A percentile compares a stretch with the other conserved stretches of the same genome.
phyloP scores from a whole-genome alignment of 2,888 invertebrate species.

The Hedya salicella region DNA sequence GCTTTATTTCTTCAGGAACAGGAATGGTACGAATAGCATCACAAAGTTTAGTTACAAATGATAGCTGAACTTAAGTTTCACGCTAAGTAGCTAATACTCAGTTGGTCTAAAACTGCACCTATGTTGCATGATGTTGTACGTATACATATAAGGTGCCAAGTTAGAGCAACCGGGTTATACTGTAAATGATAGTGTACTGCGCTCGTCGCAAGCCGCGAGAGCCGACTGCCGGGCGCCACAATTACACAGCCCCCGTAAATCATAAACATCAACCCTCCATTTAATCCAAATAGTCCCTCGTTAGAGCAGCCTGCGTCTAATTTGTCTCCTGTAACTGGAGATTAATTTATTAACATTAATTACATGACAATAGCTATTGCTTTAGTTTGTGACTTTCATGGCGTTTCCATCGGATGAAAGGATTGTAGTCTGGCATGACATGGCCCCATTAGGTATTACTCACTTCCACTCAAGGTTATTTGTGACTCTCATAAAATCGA shows the following conservation, averaged over 20 bases:
- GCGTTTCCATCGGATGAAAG: conserved; percentile 20
- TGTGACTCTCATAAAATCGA: not conserved
- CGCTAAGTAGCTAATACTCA: no score
- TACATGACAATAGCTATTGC: conserved; percentile 74
- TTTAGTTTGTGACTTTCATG: conserved; percentile 50
- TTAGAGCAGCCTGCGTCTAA: conserved; percentile 84
- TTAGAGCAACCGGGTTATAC: not conserved
- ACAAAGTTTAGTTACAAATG: no score
- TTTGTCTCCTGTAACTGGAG: conserved; percentile 83
- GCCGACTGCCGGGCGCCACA: conserved; percentile 81
- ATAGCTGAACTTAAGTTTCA: no score
- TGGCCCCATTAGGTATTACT: no score
- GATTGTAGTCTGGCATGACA: not conserved
- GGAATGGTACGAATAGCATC: no score
- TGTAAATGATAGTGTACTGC: conserved; percentile 25
- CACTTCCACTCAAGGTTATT: no score
- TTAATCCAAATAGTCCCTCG: conserved; percentile 85
- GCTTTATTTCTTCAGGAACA: no score
- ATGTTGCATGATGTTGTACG: no score
- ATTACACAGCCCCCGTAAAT: conserved; percentile 83
- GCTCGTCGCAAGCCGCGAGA: conserved; percentile 54
- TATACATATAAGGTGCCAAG: not conserved
- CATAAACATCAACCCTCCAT: conserved; percentile 85
- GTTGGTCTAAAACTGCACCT: no score
- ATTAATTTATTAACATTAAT: conserved; percentile 85